Evolutionary conservation across 2,113 vertebrate genomes (phyloP), one percentile per base, ranked within the genome.

Genomic region (Chloroceryle aenea): DNA sequence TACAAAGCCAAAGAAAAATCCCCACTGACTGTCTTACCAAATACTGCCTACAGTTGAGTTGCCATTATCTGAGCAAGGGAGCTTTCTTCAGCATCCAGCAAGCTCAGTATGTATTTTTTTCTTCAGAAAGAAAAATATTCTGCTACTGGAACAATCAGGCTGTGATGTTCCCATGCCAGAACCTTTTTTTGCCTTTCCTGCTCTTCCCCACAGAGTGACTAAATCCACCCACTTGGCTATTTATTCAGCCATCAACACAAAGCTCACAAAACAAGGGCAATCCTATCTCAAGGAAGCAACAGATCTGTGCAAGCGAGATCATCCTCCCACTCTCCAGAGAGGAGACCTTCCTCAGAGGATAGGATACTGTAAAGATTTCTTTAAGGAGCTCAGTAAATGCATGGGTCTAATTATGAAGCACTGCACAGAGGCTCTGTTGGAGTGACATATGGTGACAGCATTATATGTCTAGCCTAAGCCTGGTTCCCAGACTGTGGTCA

Each of bases 211-310:
- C 40, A 32, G 63, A 92, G 55, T 52, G 63, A 75, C 76, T 94
- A 95, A 94, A 96, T 87, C 88, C 95, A 86, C 90, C 88, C 93
- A 91, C 92, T 85, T 64, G 0, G 2, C 80, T 95, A 58, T 96
- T 90, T 92, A 90, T 95, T 93, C 83, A 94, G 73, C 88, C 90
- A 48, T 92, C 88, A 84, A 36, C 86, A 94, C 92, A 88, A 78
- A 95, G 83, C 88, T 92, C 88, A 79, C 73, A 92, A 89, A 96
- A 96, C 83, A 93, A 87, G 93, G 95, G 56, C 91, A 94, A 89
- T 75, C 86, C 76, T 72, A 8, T 58, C 88, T 55, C 48, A 92
- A 64, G 87, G 88, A 94, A 95, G 16, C 47, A 86, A 81, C 69
- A 95, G 72, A 75, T 84, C 29, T 89, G 56, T 89, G 80, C 68